Evolutionary conservation across 1,140 invertebrate genomes (phyloP).

Genomic region (Cotesia typhae): DNA sequence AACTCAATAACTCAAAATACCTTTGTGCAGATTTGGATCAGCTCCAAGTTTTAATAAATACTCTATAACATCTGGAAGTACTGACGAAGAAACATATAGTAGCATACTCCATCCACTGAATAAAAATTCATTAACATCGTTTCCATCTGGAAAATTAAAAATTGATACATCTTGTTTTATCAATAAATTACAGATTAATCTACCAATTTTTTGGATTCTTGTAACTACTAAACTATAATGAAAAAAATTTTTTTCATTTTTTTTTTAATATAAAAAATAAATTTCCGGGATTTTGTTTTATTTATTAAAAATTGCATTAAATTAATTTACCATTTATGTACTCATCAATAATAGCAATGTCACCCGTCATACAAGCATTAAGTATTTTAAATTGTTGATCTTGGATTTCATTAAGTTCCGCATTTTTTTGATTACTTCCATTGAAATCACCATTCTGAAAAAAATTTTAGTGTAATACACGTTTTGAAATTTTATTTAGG

Average conservation of each 20-base stretch:
- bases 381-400: conserved; percentile 32
- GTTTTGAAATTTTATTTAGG: not conserved
- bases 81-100: conserved; percentile 53
- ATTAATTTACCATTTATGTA: conserved; percentile 49
- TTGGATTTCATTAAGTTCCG: conserved; percentile 13
- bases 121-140: conserved; percentile 50
- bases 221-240: not conserved
- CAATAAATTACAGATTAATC: not conserved
- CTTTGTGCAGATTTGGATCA: conserved; percentile 58
- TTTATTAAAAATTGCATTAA: conserved; percentile 12
- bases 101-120: conserved; percentile 55
- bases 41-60: conserved; percentile 53
- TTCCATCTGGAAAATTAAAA: conserved; percentile 39
- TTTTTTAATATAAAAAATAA: conserved; percentile 8
- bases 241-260: no score
- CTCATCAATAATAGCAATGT: conserved; percentile 43
- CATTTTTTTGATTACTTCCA: not conserved
- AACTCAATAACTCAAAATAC: conserved; percentile 38
- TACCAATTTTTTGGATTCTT: no score
- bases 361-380: conserved; percentile 49
- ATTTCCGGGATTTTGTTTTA: conserved; percentile 2
- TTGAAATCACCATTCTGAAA: not conserved
- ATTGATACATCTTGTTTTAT: conserved; percentile 22
- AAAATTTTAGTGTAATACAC: not conserved
- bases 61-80: conserved; percentile 48